Conservation (phyloP, 2,113 vertebrate genomes). For the Coptodon bakossiorum region DNA sequence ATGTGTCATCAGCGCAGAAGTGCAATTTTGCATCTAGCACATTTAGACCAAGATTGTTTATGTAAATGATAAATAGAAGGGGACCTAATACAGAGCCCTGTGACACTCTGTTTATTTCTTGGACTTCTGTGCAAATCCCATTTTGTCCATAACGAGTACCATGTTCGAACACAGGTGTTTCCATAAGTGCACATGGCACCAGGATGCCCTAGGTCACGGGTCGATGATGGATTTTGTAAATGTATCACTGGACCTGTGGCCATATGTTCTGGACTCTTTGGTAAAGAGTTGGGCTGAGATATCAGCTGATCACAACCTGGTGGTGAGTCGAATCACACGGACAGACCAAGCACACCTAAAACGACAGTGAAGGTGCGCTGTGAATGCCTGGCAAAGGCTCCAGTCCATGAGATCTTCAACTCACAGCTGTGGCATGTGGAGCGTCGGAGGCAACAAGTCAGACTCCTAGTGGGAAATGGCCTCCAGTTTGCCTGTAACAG, state of each 20-base stretch:
- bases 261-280: not conserved
- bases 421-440: not conserved
- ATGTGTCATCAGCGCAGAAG: not conserved
- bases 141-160: not conserved
- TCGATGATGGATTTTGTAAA: not conserved
- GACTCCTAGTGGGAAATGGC: not conserved
- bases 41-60: not conserved
- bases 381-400: accelerated
- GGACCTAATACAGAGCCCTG: not conserved
- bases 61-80: not conserved
- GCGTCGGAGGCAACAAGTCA: accelerated
- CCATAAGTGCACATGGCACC: not conserved
- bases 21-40: not conserved
- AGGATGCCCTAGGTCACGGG: accelerated
- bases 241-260: not conserved
- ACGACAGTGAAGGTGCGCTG: accelerated
- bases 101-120: accelerated
- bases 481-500: not conserved
- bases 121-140: not conserved
- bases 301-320: not conserved
- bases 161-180: accelerated
- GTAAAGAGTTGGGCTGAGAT: not conserved
- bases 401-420: not conserved
- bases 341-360: not conserved
- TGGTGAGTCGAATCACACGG: not conserved